These are phyloP conservation scores for Saccostrea echinata DNA, from an alignment of 1,140 invertebrate genomes.

Conservation along the genomic window DNA sequence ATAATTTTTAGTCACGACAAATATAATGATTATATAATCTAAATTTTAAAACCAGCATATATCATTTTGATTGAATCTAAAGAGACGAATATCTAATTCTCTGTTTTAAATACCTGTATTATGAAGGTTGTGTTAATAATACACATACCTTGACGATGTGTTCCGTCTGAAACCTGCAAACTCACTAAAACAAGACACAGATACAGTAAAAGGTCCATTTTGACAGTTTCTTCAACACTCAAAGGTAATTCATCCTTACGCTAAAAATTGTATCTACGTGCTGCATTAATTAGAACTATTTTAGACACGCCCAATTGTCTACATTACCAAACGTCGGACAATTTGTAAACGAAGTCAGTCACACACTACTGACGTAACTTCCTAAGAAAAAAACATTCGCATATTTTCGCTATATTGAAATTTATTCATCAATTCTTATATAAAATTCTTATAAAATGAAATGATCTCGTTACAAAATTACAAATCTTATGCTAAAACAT, in stretches of 20 bases:
- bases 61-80: too few species aligned
- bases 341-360: neutral
- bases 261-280: neutral
- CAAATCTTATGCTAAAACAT: too few species aligned
- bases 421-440: neutral
- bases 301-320: conserved; percentile 4
- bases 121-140: neutral
- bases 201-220: neutral
- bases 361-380: conserved; percentile 17
- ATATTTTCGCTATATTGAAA: neutral
- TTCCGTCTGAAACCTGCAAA: neutral
- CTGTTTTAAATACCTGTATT: neutral
- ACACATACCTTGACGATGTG: conserved; percentile 18
- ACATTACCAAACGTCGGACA: neutral
- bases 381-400: neutral
- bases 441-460: too few species aligned
- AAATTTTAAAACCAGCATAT: too few species aligned
- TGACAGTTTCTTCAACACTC: neutral
- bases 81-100: too few species aligned
- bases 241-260: neutral
- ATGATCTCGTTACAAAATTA: too few species aligned
- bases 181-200: conserved; percentile 5
- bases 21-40: too few species aligned
- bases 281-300: neutral
- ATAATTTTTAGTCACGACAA: too few species aligned